These are phyloP conservation scores for Phylloscopus trochiloides DNA, from an alignment of 2,113 vertebrate genomes.

Conservation along the genomic window DNA sequence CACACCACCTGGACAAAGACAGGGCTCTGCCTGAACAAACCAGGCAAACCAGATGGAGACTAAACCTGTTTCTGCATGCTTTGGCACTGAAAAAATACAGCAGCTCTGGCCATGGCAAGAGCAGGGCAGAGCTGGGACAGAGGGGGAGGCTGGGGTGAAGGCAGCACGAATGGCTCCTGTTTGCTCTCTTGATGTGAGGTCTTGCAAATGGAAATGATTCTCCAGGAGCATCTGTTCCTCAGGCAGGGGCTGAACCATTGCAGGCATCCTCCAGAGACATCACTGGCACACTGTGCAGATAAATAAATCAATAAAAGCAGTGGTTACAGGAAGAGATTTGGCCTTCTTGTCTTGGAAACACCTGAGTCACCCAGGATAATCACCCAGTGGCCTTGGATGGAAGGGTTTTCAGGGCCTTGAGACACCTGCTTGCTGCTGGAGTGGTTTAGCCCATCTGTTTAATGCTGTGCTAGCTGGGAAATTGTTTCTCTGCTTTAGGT, in stretches of 20 bases:
- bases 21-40: neutral
- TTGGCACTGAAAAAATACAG: neutral
- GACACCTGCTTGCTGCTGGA: neutral
- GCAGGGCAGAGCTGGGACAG: neutral
- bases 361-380: neutral
- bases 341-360: neutral
- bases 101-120: neutral
- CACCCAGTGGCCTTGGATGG: neutral
- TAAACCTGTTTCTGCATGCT: neutral
- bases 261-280: neutral
- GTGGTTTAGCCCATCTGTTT: constrained; percentile 48
- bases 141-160: neutral
- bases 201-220: neutral
- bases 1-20: rapidly evolving
- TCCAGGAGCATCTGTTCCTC: constrained; percentile 22
- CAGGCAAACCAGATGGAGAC: neutral
- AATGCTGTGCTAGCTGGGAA: constrained; percentile 12
- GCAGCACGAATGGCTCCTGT: neutral
- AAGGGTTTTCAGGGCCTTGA: neutral
- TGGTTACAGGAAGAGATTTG: neutral
- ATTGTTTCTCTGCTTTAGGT: constrained; percentile 35
- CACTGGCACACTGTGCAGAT: neutral
- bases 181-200: constrained; percentile 1
- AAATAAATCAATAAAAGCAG: neutral
- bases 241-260: constrained; percentile 40